A percentile compares a stretch with the other conserved stretches of the same genome.
phyloP scores from a whole-genome alignment of 1,140 invertebrate genomes.

The Sycobia sp. region DNA sequence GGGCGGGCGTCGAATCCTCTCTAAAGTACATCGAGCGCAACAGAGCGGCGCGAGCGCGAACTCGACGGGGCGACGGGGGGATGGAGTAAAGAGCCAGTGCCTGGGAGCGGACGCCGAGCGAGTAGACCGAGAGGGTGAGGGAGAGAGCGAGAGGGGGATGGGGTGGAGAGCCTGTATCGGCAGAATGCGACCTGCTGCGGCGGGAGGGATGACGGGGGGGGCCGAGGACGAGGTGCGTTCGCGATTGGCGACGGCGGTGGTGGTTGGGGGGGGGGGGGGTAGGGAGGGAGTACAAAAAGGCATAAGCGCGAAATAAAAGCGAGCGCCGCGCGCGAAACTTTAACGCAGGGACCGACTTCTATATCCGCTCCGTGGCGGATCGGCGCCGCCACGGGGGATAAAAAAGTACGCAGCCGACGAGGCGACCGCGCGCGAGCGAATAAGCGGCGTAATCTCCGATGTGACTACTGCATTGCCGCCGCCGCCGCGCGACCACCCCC shows the following conservation, averaged over 20 bases:
- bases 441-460: too few species aligned
- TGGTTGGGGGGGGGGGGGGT: too few species aligned
- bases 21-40: background rate
- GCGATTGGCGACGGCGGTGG: background rate
- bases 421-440: too few species aligned
- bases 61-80: too few species aligned
- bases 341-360: conserved; percentile 3
- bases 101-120: too few species aligned
- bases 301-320: conserved; percentile 20
- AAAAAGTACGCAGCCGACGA: too few species aligned
- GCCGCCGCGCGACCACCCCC: too few species aligned
- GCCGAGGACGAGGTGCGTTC: conserved; percentile 9
- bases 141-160: background rate
- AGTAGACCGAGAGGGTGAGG: too few species aligned
- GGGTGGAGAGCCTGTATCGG: background rate
- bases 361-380: background rate
- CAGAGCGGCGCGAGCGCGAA: too few species aligned
- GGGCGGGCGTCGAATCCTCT: background rate
- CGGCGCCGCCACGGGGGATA: background rate
- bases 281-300: too few species aligned
- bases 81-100: too few species aligned
- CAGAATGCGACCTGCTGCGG: background rate
- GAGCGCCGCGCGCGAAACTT: background rate
- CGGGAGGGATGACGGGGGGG: background rate
- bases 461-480: too few species aligned